These are phyloP conservation scores for Eriosoma lanigerum DNA, from an alignment of 1,140 invertebrate genomes.

Conservation along the genomic window DNA sequence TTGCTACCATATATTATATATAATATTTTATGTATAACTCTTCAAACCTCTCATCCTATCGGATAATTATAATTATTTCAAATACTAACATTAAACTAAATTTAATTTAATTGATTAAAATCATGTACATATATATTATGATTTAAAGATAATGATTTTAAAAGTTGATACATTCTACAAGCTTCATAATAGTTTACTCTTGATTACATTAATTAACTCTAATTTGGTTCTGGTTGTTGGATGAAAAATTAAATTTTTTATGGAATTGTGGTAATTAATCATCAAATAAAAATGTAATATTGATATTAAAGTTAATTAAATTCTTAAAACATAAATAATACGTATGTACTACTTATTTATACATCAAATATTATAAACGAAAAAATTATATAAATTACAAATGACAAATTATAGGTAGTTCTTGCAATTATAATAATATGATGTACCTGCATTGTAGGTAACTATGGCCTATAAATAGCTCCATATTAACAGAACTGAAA, in stretches of 20 bases:
- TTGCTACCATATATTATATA: not conserved
- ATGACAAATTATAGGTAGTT: too few relatives aligned
- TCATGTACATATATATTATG: not conserved
- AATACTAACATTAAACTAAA: conserved; percentile 27
- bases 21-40: not conserved
- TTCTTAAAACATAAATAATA: too few relatives aligned
- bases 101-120: not conserved
- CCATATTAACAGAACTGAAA: too few relatives aligned
- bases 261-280: conserved; percentile 9
- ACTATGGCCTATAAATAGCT: too few relatives aligned
- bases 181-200: conserved; percentile 11
- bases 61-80: conserved; percentile 28
- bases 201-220: conserved; percentile 33
- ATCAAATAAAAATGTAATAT: too few relatives aligned
- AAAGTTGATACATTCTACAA: not conserved
- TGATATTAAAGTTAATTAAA: too few relatives aligned
- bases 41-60: conserved; percentile 26
- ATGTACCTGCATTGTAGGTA: too few relatives aligned
- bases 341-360: too few relatives aligned
- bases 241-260: conserved; percentile 1
- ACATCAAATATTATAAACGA: too few relatives aligned
- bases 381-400: too few relatives aligned
- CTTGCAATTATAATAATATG: too few relatives aligned
- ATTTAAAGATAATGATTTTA: not conserved
- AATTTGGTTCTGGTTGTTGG: conserved; percentile 38